These are phyloP conservation scores for Drosophila serrata DNA, from an alignment of 1,140 invertebrate genomes.

Conservation along the genomic window DNA sequence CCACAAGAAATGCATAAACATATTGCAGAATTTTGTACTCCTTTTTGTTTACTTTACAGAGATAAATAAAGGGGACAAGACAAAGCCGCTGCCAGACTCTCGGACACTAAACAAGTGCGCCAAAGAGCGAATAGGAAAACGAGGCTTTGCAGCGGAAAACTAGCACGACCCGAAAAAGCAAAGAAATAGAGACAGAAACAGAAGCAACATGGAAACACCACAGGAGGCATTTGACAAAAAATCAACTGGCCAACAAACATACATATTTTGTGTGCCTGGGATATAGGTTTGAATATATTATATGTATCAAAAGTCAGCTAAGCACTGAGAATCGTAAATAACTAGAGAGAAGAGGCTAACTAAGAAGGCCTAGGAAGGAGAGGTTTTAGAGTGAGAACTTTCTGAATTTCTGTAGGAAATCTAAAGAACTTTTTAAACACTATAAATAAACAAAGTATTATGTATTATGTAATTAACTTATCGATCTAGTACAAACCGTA, in stretches of 20 bases:
- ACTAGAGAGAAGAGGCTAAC: neutral
- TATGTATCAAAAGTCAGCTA: conserved; percentile 1
- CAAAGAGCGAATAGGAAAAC: neutral
- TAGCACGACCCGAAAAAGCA: conserved; percentile 48
- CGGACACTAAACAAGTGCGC: conserved; percentile 38
- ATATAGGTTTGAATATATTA: conserved; percentile 19
- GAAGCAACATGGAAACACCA: conserved; percentile 61
- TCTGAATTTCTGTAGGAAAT: neutral
- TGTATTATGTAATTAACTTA: too few relatives aligned
- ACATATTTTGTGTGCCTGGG: conserved; percentile 10
- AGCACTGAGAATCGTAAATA: conserved; percentile 5
- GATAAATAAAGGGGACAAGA: conserved; percentile 50
- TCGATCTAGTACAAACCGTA: too few relatives aligned
- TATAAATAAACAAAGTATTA: too few relatives aligned
- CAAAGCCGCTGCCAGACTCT: conserved; percentile 40
- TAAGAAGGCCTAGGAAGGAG: neutral
- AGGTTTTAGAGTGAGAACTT: neutral
- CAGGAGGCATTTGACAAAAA: conserved; percentile 60
- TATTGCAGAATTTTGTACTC: conserved; percentile 56
- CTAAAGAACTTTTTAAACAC: too few relatives aligned
- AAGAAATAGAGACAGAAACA: conserved; percentile 41
- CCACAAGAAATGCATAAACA: conserved; percentile 77
- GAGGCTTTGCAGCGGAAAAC: conserved; percentile 9
- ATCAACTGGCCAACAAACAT: conserved; percentile 27
- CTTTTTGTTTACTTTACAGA: conserved; percentile 32